Base-by-base conservation (phyloP, 2,888 invertebrate genomes). In the Stomorhina lunata region DNA sequence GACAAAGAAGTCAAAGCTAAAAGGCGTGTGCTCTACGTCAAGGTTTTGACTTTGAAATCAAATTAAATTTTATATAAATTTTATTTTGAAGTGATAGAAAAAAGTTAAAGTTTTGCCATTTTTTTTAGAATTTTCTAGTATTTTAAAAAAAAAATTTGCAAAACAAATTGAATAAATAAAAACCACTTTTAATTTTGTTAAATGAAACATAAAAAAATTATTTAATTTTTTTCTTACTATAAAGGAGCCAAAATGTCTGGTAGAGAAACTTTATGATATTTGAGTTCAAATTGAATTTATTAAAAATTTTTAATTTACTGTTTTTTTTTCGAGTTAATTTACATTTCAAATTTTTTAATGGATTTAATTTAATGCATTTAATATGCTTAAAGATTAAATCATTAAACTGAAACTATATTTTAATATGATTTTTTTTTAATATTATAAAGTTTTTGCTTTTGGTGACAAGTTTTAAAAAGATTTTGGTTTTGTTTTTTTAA, bases 1-100 rank as follows among this genome's bases (percentile, higher is more conserved):
- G n/a, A 32, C 7, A 71, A 45, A 29, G 4, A 22, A 29, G 22
- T 4, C 45, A 87, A 87, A 86, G 22, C 37, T 27, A 87, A 89
- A 88, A 89, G 88, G 87, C 89, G 87, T 88, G 87, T 89, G 84
- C 82, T 86, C 85, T 83, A 65, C 83, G 85, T 84, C 88, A 88
- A 88, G 88, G 86, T 85, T 83, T 87, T 85, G 86, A 86, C 85
- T 88, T 86, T 87, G 86, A 87, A 86, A 86, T 84, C 84, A 86
- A 84, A 85, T 88, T 87, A 86, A 87, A 71, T 43, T 59, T 55
- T 53, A 29, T 34, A 45, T 69, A 27, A 27, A 57, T 9, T 50
- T 48, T 6, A 15, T 12, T n/a, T 32, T 22, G 57, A 61, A 66
- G 10, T 15, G 3, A 40, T 2, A 9, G 22, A 48, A 45, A 4